These are phyloP conservation scores for Enteromius afrohamiltoni DNA, from an alignment of 2,797 vertebrate species.

Conservation along the genomic window DNA sequence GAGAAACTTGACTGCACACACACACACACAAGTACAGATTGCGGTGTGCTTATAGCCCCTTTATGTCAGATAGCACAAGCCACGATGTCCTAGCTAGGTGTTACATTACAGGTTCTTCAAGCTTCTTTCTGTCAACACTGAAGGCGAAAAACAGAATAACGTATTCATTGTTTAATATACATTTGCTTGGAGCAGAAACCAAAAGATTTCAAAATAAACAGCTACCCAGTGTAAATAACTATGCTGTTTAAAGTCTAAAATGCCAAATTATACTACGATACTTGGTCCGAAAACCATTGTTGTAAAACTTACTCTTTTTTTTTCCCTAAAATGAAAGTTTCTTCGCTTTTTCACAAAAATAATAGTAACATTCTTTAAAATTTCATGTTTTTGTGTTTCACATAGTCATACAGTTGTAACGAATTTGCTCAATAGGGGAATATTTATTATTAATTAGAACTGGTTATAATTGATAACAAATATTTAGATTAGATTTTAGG, in stretches of 20 bases:
- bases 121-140: background rate
- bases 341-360: background rate
- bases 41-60: conserved; percentile 34
- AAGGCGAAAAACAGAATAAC: background rate
- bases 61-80: conserved; percentile 29
- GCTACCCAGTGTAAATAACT: background rate
- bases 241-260: background rate
- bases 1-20: background rate
- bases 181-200: background rate
- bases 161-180: background rate
- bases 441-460: too few relatives aligned
- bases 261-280: background rate
- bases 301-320: background rate
- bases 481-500: too few relatives aligned
- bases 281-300: background rate
- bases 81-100: background rate
- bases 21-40: background rate
- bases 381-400: background rate
- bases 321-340: background rate
- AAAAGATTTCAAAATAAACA: background rate
- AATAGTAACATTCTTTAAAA: background rate
- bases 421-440: too few relatives aligned
- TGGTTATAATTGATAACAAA: too few relatives aligned
- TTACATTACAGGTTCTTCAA: background rate
- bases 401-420: background rate